These are phyloP conservation scores for Pygoscelis antarcticus DNA, from an alignment of 2,113 vertebrate species.

Conservation along the genomic window DNA sequence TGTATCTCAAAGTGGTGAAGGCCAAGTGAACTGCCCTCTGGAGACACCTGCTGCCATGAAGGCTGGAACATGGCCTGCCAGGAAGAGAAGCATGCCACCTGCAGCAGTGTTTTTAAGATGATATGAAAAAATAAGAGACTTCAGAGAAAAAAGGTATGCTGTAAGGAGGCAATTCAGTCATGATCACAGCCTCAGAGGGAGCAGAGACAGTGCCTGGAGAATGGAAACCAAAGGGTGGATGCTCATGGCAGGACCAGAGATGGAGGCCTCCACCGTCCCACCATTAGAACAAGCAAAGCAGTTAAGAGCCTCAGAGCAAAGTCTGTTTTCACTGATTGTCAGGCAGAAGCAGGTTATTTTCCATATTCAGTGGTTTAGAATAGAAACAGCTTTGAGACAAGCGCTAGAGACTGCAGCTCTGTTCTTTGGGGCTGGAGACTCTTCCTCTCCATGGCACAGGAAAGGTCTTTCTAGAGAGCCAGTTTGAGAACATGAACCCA, in stretches of 20 bases:
- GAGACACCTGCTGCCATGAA: neutral
- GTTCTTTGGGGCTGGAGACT: neutral
- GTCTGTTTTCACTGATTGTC: rapidly evolving
- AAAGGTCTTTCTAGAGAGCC: neutral
- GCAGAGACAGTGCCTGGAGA: neutral
- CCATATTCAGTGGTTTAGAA: neutral
- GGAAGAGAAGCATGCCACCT: neutral
- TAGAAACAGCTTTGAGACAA: neutral
- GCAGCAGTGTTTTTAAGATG: neutral
- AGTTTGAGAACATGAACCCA: neutral
- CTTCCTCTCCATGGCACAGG: neutral
- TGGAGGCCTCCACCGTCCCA: neutral
- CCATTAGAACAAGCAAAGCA: neutral
- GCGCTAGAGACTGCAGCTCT: neutral
- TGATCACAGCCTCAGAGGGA: neutral
- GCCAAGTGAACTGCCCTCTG: neutral
- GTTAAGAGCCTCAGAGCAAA: neutral
- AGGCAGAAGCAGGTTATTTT: neutral
- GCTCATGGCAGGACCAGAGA: neutral
- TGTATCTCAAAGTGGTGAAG: neutral
- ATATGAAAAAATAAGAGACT: neutral
- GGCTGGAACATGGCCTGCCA: neutral
- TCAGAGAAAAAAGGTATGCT: neutral
- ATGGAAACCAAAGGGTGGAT: neutral
- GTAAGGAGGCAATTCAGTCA: neutral